These are phyloP conservation scores for Cephus cinctus DNA, from an alignment of 1,140 invertebrate genomes.

Conservation along the genomic window DNA sequence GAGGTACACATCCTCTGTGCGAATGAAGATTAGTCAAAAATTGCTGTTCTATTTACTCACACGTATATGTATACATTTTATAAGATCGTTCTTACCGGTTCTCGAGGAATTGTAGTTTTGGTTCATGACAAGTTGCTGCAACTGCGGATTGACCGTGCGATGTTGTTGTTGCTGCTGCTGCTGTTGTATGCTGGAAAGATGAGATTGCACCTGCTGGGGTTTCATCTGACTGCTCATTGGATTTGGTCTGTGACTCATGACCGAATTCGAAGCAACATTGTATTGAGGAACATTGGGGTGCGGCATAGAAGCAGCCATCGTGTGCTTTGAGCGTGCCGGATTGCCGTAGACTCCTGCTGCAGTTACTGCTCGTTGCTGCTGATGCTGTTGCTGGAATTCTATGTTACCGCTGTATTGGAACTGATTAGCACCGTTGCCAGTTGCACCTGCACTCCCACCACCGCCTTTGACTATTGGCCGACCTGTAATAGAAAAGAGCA, in stretches of 20 bases:
- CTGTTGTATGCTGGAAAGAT: conserved; percentile 43
- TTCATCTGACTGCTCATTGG: conserved; percentile 50
- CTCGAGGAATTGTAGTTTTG: conserved; percentile 50
- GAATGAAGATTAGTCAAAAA: no score
- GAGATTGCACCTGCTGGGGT: conserved; percentile 43
- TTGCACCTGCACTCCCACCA: conserved; percentile 21
- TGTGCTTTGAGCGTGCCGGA: conserved; percentile 43
- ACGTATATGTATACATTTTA: not conserved
- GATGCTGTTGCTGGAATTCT: conserved; percentile 39
- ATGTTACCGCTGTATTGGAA: conserved; percentile 36
- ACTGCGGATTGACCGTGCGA: conserved; percentile 35
- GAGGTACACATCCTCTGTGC: no score
- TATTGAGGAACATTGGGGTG: conserved; percentile 46
- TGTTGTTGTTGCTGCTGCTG: conserved; percentile 44
- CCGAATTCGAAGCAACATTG: conserved; percentile 37
- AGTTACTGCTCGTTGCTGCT: conserved; percentile 45
- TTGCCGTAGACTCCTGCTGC: conserved; percentile 41
- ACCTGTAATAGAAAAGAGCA: conserved; percentile 37
- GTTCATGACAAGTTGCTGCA: conserved; percentile 48
- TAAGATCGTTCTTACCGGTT: conserved; percentile 35
- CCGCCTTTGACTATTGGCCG: conserved; percentile 61
- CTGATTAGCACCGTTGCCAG: no score
- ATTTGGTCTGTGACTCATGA: conserved; percentile 48
- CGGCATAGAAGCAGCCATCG: conserved; percentile 40
- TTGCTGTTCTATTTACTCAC: no score